Percentiles rank a stretch among this genome's conserved stretches.
phyloP scores from a whole-genome alignment of 2,888 invertebrate species.

The Heliconius hortense region DNA sequence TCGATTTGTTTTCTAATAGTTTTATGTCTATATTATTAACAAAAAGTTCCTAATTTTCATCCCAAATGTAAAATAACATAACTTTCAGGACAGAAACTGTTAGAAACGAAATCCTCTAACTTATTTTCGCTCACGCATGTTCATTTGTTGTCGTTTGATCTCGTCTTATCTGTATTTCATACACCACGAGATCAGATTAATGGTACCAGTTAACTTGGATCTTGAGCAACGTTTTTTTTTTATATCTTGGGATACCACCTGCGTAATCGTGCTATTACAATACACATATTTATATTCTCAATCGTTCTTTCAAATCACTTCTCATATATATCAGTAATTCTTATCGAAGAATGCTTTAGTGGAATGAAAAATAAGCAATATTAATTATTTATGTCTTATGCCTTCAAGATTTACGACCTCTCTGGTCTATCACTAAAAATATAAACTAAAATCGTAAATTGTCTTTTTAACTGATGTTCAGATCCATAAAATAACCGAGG shows the following conservation, averaged over 20 bases:
- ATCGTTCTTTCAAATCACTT: slow-evolving; percentile 39
- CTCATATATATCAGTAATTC: slow-evolving; percentile 37
- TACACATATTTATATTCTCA: slow-evolving; percentile 35
- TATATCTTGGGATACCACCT: slow-evolving; percentile 40
- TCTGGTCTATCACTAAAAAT: slow-evolving; percentile 16
- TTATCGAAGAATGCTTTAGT: slow-evolving; percentile 31
- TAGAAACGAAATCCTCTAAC: slow-evolving; percentile 29
- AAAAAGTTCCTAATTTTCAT: not conserved
- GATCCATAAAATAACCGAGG: slow-evolving; percentile 3
- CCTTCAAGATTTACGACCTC: slow-evolving; percentile 10
- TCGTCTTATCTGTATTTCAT: slow-evolving; percentile 63
- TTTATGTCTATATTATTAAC: not conserved
- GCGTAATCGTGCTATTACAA: slow-evolving; percentile 41
- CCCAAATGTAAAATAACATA: not conserved
- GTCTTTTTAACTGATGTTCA: slow-evolving; percentile 14
- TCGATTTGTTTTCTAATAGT: slow-evolving; percentile 8
- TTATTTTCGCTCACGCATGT: slow-evolving; percentile 64
- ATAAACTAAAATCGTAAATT: slow-evolving; percentile 12
- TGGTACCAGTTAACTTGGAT: slow-evolving; percentile 52
- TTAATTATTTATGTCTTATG: slow-evolving; percentile 16
- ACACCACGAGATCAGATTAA: slow-evolving; percentile 57
- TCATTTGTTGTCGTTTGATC: slow-evolving; percentile 70
- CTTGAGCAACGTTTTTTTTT: slow-evolving; percentile 55
- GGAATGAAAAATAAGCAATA: slow-evolving; percentile 25
- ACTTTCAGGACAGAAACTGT: slow-evolving; percentile 23